Percentiles rank a stretch among this genome's conserved stretches.
phyloP scores from a whole-genome alignment of 1,140 invertebrate genomes.

The Drosophila pseudoobscura region DNA sequence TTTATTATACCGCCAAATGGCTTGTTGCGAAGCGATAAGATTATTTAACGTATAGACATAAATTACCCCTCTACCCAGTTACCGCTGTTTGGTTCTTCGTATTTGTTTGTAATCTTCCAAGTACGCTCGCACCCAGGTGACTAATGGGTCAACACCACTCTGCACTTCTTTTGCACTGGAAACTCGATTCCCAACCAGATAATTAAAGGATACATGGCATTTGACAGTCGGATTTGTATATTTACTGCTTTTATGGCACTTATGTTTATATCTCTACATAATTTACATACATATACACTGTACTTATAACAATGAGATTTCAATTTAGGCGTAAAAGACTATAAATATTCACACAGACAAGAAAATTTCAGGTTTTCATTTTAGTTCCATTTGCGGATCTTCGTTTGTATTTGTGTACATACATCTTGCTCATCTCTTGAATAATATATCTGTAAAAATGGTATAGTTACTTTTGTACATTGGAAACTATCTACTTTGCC shows the following conservation, averaged over 20 bases:
- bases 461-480: neutral
- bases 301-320: constrained; percentile 76
- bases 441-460: constrained; percentile 7
- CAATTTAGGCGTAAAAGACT: constrained; percentile 22
- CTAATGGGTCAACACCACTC: constrained; percentile 41
- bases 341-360: neutral
- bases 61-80: constrained; percentile 39
- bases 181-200: neutral
- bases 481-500: too few relatives aligned
- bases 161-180: neutral
- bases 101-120: constrained; percentile 15
- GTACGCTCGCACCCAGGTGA: constrained; percentile 51
- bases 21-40: constrained; percentile 68
- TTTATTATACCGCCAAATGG: constrained; percentile 61
- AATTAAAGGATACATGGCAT: constrained; percentile 18
- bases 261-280: constrained; percentile 36
- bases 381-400: neutral
- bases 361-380: neutral
- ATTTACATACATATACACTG: too few relatives aligned
- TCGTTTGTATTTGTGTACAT: neutral
- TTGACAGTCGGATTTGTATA: constrained; percentile 59
- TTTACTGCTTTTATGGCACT: constrained; percentile 72
- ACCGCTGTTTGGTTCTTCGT: constrained; percentile 19
- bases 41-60: constrained; percentile 64
- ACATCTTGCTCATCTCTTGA: neutral